phyloP scores from a whole-genome alignment of 2,113 vertebrate genomes.

The Barnardius zonarius region DNA sequence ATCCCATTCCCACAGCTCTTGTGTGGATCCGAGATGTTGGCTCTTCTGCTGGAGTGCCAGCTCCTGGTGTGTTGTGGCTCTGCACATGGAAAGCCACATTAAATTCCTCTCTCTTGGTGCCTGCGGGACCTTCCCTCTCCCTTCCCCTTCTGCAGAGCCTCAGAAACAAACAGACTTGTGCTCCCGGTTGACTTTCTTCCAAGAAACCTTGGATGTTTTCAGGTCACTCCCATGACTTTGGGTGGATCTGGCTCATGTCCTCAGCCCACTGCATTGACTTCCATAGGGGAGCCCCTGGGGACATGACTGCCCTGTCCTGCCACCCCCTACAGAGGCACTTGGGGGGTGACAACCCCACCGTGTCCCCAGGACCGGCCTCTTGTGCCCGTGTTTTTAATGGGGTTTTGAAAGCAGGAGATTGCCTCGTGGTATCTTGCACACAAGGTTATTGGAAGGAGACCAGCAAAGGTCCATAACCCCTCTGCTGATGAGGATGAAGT shows the following conservation, averaged over 20 bases:
- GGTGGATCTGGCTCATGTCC: neutral
- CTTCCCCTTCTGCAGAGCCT: neutral
- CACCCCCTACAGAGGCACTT: rapidly evolving
- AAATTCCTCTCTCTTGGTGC: neutral
- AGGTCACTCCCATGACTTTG: rapidly evolving
- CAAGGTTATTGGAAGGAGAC: slow-evolving; percentile 39
- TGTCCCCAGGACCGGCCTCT: neutral
- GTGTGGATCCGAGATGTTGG: rapidly evolving
- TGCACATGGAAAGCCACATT: rapidly evolving
- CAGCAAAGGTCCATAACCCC: slow-evolving; percentile 10
- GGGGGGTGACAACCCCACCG: neutral
- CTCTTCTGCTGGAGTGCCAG: neutral
- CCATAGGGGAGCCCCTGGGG: rapidly evolving
- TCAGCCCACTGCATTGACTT: neutral
- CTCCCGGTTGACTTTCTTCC: neutral
- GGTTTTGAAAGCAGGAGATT: neutral
- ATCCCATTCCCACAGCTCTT: neutral
- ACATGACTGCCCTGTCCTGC: rapidly evolving
- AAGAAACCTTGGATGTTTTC: neutral
- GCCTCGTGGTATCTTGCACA: neutral
- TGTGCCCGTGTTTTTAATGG: neutral
- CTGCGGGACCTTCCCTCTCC: neutral
- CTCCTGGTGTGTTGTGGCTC: rapidly evolving
- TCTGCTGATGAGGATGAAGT: slow-evolving; percentile 39
- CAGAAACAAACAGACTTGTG: neutral